phyloP scores from a whole-genome alignment of 2,113 vertebrate genomes.

The Rhegmatorhina hoffmannsi region DNA sequence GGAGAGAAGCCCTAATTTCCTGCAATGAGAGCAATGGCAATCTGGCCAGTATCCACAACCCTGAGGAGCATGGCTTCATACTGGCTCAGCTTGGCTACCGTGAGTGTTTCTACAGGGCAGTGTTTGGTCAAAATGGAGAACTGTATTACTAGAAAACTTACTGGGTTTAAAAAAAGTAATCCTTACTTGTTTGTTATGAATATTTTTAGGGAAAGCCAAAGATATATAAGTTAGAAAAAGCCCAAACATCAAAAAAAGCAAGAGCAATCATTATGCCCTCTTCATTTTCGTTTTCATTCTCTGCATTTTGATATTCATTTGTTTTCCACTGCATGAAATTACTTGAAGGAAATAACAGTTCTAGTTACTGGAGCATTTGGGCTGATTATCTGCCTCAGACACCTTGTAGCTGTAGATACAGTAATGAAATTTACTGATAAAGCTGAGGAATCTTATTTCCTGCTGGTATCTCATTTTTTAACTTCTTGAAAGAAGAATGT shows the following conservation, averaged over 20 bases:
- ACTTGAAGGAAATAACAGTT: neutral
- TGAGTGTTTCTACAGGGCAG: conserved; percentile 66
- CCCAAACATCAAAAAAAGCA: neutral
- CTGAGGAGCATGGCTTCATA: conserved; percentile 88
- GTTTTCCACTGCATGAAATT: neutral
- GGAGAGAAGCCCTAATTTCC: conserved; percentile 79
- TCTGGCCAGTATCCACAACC: conserved; percentile 85
- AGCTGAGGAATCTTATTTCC: neutral
- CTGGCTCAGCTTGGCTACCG: conserved; percentile 87
- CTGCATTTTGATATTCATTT: neutral
- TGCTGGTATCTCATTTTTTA: neutral
- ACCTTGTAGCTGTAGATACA: neutral
- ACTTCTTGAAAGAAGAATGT: neutral
- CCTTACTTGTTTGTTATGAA: neutral
- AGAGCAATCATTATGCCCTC: neutral
- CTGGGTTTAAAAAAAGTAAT: neutral
- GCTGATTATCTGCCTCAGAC: neutral
- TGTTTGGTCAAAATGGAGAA: neutral
- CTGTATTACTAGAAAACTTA: neutral
- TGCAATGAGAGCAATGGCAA: conserved; percentile 84
- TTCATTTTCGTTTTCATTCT: neutral
- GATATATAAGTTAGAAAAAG: neutral
- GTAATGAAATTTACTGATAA: neutral
- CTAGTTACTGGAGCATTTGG: neutral
- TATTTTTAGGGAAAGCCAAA: neutral